Percentiles rank a stretch among this genome's conserved stretches.
Conservation (phyloP, 2,797 vertebrate species). For the Pseudotriccus pelzelni region DNA sequence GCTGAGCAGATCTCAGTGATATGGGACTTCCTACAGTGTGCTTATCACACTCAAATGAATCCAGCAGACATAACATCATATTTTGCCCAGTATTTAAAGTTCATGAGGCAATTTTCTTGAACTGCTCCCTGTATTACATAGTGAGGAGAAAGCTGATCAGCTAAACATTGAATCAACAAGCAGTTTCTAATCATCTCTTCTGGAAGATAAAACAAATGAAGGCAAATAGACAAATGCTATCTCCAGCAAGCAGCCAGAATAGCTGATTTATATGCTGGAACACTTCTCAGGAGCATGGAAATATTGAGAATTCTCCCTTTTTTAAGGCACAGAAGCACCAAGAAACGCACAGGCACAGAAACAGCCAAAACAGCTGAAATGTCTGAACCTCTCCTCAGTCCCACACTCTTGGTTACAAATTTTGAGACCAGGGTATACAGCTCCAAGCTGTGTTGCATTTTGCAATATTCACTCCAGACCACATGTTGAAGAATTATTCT, state of each 20-base stretch:
- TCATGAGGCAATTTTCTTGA: constrained; percentile 28
- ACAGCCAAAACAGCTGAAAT: background rate
- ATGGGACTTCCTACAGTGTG: background rate
- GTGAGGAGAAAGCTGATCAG: constrained; percentile 10
- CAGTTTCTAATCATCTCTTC: constrained; percentile 1
- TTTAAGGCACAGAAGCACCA: background rate
- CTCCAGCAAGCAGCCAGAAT: background rate
- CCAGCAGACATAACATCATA: background rate
- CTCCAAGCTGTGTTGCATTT: background rate
- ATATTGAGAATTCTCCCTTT: background rate
- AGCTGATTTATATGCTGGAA: background rate
- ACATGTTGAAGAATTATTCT: background rate
- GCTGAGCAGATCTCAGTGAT: constrained; percentile 5
- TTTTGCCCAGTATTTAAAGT: constrained; percentile 26
- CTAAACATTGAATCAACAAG: constrained; percentile 3
- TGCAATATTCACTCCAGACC: background rate
- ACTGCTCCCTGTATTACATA: background rate
- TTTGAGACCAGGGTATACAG: background rate
- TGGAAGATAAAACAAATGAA: constrained; percentile 45
- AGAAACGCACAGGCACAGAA: background rate
- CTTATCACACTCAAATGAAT: background rate
- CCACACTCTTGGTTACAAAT: background rate
- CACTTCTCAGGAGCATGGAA: background rate
- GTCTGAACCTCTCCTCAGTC: background rate
- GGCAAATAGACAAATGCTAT: constrained; percentile 3